Base-by-base conservation (phyloP, 2,888 invertebrate species). In the Idaea aversata region DNA sequence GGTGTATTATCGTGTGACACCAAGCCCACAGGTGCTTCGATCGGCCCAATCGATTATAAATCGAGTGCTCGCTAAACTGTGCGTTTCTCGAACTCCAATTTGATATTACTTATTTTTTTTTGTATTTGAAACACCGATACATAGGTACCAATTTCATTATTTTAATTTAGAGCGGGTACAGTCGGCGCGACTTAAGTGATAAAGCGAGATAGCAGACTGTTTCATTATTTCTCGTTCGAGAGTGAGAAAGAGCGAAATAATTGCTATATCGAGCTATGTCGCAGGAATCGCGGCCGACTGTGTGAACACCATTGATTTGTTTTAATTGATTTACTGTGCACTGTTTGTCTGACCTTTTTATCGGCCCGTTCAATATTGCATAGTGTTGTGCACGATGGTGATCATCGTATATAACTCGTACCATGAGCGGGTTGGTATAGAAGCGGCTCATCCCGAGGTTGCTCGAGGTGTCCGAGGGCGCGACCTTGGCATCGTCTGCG, bases 401-500 rank as follows among this genome's bases (percentile, higher is more conserved):
- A 25, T 25, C 25, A 25, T 25, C 25, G 25, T 25, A 25, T 59
- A 38, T 34, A 47, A 47, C 64, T 68, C 88, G 83, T 91, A 92
- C 91, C 91, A 85, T 85, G 47, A 85, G 76, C 74, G 90, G 86
- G 82, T 88, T 86, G 82, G 84, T 85, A 82, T 90, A 90, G 80
- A 88, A 88, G 70, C 85, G 83, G 72, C 86, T 88, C 77, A 83
- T 81, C 65, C 87, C 86, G 75, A 76, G 80, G 75, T 82, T 76
- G 84, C 85, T 88, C 76, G 84, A 83, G 74, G 81, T 74, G 68
- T 83, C 80, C 5, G 90, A 89, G 36, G 88, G 88, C 71, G 90
- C 85, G 73, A 90, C 90, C 67, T 84, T 82, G 70, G 78, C 75
- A 72, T 81, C 80, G 75, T 83, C 85, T 69, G 80, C 79, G 71